Conservation (phyloP, 1,140 invertebrate species). For the Drosophila auraria region DNA sequence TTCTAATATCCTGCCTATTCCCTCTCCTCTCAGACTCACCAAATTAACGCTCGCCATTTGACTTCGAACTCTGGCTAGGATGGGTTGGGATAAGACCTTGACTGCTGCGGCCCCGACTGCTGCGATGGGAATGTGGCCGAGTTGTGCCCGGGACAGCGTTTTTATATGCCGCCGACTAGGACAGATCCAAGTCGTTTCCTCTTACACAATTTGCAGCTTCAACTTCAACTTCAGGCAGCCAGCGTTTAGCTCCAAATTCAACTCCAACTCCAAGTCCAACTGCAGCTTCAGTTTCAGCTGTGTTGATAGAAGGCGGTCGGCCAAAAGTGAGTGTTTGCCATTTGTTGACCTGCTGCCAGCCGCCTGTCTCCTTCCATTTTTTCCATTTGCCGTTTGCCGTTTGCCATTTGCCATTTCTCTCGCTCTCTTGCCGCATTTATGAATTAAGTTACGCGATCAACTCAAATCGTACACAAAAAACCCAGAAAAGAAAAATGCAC, state of each 20-base stretch:
- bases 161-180: constrained; percentile 67
- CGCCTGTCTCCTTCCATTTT: constrained; percentile 20
- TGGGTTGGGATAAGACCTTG: constrained; percentile 45
- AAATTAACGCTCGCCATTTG: constrained; percentile 64
- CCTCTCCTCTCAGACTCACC: constrained; percentile 40
- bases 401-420: constrained; percentile 30
- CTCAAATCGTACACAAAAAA: constrained; percentile 51
- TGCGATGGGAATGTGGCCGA: constrained; percentile 67
- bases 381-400: constrained; percentile 37
- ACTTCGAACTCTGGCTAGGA: constrained; percentile 29
- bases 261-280: not conserved
- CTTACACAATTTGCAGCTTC: constrained; percentile 65
- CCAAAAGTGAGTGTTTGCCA: constrained; percentile 73
- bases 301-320: constrained; percentile 67
- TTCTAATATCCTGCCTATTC: constrained; percentile 48
- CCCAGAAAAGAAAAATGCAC: constrained; percentile 27
- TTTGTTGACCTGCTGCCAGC: constrained; percentile 42
- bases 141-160: constrained; percentile 34
- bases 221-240: constrained; percentile 5
- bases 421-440: constrained; percentile 56
- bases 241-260: not conserved
- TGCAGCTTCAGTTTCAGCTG: constrained; percentile 21
- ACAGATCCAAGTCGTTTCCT: constrained; percentile 57
- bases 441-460: constrained; percentile 81
- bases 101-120: constrained; percentile 46